A percentile compares a stretch with the other conserved stretches of the same genome.
phyloP scores from a whole-genome alignment of 2,888 invertebrate species.

The Bedellia somnulentella region DNA sequence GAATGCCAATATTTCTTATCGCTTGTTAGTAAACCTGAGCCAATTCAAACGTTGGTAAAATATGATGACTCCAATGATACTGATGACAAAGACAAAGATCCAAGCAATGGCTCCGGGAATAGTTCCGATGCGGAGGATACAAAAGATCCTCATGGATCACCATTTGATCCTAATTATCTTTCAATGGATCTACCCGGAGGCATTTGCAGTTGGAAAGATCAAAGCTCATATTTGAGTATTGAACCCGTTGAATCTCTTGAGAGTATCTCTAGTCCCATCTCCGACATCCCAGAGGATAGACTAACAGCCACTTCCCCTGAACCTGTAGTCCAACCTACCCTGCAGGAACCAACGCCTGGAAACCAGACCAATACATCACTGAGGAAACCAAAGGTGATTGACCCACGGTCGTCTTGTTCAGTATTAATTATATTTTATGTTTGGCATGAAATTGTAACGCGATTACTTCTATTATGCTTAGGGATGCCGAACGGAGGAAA shows the following conservation, averaged over 20 bases:
- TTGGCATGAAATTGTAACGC: slow-evolving; percentile 58
- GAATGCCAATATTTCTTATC: slow-evolving; percentile 64
- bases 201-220: slow-evolving; percentile 79
- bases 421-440: slow-evolving; percentile 50
- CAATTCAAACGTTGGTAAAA: slow-evolving; percentile 20
- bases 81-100: slow-evolving; percentile 63
- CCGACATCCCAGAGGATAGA: slow-evolving; percentile 46
- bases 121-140: slow-evolving; percentile 37
- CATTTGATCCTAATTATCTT: slow-evolving; percentile 63
- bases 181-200: slow-evolving; percentile 78
- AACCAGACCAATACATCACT: slow-evolving; percentile 17
- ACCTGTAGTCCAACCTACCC: slow-evolving; percentile 42
- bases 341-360: slow-evolving; percentile 36
- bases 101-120: slow-evolving; percentile 63
- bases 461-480: no score
- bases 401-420: slow-evolving; percentile 50
- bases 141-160: slow-evolving; percentile 25
- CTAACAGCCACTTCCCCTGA: slow-evolving; percentile 46
- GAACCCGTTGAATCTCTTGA: no score
- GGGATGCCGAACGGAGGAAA: no score
- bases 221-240: slow-evolving; percentile 73
- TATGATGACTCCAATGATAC: slow-evolving; percentile 40
- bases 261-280: no score
- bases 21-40: slow-evolving; percentile 38
- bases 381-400: slow-evolving; percentile 54